Evolutionary conservation across 2,888 invertebrate genomes (phyloP).

Genomic region (Eugnorisma glareosa): DNA sequence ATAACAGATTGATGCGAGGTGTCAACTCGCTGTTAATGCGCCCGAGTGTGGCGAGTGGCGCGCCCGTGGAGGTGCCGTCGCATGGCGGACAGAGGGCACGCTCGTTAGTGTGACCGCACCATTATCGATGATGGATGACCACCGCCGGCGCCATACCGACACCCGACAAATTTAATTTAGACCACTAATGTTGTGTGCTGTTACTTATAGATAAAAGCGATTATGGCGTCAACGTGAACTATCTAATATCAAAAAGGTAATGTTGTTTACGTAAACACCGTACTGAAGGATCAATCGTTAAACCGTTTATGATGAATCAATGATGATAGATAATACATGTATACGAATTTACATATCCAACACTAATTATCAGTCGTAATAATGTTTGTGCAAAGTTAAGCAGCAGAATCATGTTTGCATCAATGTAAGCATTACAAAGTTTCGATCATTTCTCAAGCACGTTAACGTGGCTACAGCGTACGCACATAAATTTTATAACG

Average conservation of each 20-base stretch:
- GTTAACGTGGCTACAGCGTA: constrained; percentile 80
- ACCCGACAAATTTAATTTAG: constrained; percentile 89
- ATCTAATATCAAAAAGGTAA: constrained; percentile 38
- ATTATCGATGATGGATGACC: constrained; percentile 89
- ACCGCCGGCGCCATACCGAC: constrained; percentile 82
- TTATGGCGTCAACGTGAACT: constrained; percentile 60
- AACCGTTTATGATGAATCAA: constrained; percentile 8
- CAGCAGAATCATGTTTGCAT: constrained; percentile 38
- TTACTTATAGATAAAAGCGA: constrained; percentile 77
- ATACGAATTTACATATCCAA: constrained; percentile 7
- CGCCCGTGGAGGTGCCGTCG: constrained; percentile 45
- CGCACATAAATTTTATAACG: constrained; percentile 85
- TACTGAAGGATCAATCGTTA: constrained; percentile 27
- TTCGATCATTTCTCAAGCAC: constrained; percentile 78
- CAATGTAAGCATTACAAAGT: constrained; percentile 75
- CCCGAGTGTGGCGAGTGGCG: constrained; percentile 36
- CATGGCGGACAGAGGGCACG: constrained; percentile 75
- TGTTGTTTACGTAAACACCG: neutral
- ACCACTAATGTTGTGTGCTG: constrained; percentile 82
- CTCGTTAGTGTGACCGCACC: constrained; percentile 85
- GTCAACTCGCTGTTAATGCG: constrained; percentile 56
- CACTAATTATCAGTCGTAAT: constrained; percentile 19
- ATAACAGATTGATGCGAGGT: constrained; percentile 56
- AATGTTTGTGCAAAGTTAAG: constrained; percentile 21
- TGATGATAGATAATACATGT: neutral